A percentile compares a stretch with the other conserved stretches of the same genome.
phyloP scores from a whole-genome alignment of 1,140 invertebrate genomes.

The Drosophila navojoa region DNA sequence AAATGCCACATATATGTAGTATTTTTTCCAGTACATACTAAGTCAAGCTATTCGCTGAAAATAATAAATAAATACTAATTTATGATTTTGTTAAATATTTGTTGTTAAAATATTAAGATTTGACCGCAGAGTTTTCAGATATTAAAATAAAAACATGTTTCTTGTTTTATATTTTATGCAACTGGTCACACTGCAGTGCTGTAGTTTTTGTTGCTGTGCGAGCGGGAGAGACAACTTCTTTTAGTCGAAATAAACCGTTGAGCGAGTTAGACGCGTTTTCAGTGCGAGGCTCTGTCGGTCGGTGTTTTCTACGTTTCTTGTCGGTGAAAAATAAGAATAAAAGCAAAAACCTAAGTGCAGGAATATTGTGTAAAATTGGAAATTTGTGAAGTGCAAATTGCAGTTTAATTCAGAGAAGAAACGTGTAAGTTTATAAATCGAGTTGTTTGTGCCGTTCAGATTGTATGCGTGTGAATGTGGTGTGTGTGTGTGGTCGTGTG shows the following conservation, averaged over 20 bases:
- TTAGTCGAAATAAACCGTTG: conserved; percentile 55
- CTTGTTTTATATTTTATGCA: neutral
- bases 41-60: neutral
- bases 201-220: conserved; percentile 37
- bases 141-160: no score
- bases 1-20: neutral
- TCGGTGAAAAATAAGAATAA: conserved; percentile 47
- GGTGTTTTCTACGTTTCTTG: conserved; percentile 54
- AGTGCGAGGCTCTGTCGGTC: conserved; percentile 52
- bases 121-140: no score
- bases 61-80: neutral
- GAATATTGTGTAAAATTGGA: conserved; percentile 41
- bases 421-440: conserved; percentile 56
- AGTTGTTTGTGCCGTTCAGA: conserved; percentile 41
- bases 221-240: conserved; percentile 27
- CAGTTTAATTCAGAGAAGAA: conserved; percentile 29
- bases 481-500: conserved; percentile 27
- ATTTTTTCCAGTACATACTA: conserved; percentile 11
- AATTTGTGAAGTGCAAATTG: conserved; percentile 25
- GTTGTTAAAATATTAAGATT: no score
- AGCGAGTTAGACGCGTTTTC: conserved; percentile 52
- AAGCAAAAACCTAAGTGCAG: conserved; percentile 30
- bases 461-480: conserved; percentile 29
- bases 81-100: no score
- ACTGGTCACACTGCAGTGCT: conserved; percentile 21